Conservation (phyloP, 2,113 vertebrate species). For the Lophochroa leadbeateri region DNA sequence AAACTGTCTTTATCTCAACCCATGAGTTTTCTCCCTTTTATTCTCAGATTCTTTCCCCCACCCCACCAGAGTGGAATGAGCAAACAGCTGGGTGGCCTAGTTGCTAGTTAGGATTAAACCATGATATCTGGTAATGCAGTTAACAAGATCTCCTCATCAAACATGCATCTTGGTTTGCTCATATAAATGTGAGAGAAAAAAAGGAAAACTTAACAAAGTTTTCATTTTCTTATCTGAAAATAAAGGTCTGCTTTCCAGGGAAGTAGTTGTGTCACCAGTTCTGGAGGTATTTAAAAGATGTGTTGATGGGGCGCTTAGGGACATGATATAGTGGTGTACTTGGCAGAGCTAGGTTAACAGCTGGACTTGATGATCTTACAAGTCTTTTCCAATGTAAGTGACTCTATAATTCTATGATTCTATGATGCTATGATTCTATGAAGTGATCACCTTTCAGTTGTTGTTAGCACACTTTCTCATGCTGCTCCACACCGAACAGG, state of each 20-base stretch:
- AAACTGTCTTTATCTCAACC: not conserved
- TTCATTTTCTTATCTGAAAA: not conserved
- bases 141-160: not conserved
- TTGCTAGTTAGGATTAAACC: accelerated
- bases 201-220: not conserved
- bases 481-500: not conserved
- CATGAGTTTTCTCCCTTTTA: not conserved
- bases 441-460: accelerated
- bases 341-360: not conserved
- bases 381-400: not conserved
- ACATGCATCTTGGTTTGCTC: not conserved
- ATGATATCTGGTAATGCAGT: not conserved
- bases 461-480: not conserved
- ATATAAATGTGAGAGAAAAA: not conserved
- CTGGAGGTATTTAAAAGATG: not conserved
- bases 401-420: not conserved
- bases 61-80: not conserved
- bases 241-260: not conserved
- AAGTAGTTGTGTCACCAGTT: not conserved
- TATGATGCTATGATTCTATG: not conserved
- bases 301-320: not conserved
- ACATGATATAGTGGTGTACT: not conserved
- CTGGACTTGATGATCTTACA: not conserved
- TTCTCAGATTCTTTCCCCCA: not conserved
- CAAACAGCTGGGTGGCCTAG: accelerated